Evolutionary conservation across 2,888 invertebrate genomes (phyloP), one percentile per base, ranked within the genome.

Genomic region (Nasonovia ribisnigri): DNA sequence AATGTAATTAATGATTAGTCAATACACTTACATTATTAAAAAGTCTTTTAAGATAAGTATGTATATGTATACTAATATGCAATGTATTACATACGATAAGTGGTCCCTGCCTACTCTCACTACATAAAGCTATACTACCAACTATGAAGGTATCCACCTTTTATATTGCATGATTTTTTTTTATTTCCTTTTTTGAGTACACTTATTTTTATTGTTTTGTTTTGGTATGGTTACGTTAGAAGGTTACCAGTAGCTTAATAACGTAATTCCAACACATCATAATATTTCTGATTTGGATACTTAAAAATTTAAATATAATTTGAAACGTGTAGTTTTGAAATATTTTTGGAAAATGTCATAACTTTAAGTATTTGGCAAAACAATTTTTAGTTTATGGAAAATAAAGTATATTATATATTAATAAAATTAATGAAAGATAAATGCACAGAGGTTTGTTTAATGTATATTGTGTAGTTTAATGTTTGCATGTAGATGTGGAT

Each of bases 151-250:
- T 57, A 48, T 86, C 90, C 46, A 90, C 89, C 48, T 86, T 86
- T 48, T 90, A 90, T 84, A 84, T 57, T 20, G 54, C 20, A 92
- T 54, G 46, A 26, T 11, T 57, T 84, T 77, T 51, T 89, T 88
- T 93, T 42, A 46, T 90, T 90, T 42, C 84, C 29, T 84, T 93
- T 84, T 57, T 90, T 57, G n/a, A 57, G 26, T 84, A 88, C 42
- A 46, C 54, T 90, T 89, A 54, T 51, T 89, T 92, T 84, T 60
- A 86, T 90, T 60, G 51, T 90, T 93, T 84, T 92, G 57, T 92
- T 92, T 89, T 93, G 42, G 90, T 90, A 20, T 60, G 16, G 89
- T 93, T 90, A 48, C 36, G 46, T 84, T 57, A 57, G 36, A 93
- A 60, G 51, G 88, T 92, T 92, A 88, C 48, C 29, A 42, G 57